Conservation (phyloP, 2,113 vertebrate species). For the Hemibagrus wyckioides region DNA sequence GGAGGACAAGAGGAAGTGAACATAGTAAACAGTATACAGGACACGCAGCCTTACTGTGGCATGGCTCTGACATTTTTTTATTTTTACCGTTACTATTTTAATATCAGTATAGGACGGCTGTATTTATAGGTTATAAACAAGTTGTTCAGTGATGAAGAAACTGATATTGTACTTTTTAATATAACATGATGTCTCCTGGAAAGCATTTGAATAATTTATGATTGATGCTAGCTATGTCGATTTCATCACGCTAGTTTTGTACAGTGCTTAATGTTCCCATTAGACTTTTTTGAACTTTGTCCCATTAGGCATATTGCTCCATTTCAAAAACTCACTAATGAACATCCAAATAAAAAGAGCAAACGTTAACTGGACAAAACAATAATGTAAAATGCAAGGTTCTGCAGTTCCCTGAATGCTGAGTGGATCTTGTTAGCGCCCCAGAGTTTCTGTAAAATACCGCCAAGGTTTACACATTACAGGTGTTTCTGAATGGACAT, state of each 20-base stretch:
- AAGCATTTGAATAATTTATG: not conserved
- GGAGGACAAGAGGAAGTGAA: conserved; percentile 71
- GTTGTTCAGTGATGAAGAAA: not conserved
- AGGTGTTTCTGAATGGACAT: conserved; percentile 41
- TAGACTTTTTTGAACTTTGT: conserved; percentile 1
- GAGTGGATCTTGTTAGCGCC: conserved; percentile 26
- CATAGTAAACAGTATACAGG: conserved; percentile 35
- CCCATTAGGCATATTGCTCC: not conserved
- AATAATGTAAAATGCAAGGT: not conserved
- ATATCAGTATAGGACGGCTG: not conserved
- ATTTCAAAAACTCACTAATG: conserved; percentile 24
- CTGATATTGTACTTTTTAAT: not conserved
- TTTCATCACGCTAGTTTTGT: not conserved
- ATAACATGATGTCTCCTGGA: not conserved
- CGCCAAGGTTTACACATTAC: conserved; percentile 40
- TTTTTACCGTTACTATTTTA: not conserved
- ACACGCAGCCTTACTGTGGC: not conserved
- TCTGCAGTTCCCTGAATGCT: conserved; percentile 22
- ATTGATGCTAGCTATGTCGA: not conserved
- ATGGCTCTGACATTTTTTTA: conserved; percentile 38
- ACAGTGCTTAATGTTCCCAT: not conserved
- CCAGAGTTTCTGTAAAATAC: conserved; percentile 26
- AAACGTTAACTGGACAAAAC: not conserved
- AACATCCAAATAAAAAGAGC: not conserved
- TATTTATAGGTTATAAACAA: not conserved